A percentile compares a stretch with the other conserved stretches of the same genome.
phyloP scores from a whole-genome alignment of 2,797 vertebrate species.

The Percopsis omiscomaycus region DNA sequence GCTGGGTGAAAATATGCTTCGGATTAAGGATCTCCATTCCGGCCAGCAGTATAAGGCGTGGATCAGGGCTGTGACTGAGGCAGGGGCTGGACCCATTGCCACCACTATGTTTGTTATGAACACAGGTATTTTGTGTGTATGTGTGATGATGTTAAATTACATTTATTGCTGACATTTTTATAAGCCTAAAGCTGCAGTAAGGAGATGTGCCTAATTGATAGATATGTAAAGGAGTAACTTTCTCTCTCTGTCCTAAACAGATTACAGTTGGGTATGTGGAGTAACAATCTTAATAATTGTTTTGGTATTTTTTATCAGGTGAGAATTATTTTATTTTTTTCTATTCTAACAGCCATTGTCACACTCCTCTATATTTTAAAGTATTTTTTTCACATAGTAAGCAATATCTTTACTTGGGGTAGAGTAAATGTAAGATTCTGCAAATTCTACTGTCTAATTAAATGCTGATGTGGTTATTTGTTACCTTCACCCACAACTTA shows the following conservation, averaged over 20 bases:
- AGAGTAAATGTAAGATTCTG: background rate
- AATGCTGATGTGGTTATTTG: conserved; percentile 3
- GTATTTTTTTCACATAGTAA: background rate
- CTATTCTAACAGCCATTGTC: too few species aligned
- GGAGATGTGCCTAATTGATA: background rate
- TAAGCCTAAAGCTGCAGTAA: background rate
- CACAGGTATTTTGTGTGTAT: background rate
- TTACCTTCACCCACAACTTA: too few species aligned
- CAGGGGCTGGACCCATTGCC: conserved; percentile 57
- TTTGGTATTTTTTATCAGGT: conserved; percentile 24
- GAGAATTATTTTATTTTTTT: conserved; percentile 12
- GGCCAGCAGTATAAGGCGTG: conserved; percentile 58
- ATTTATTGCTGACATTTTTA: background rate
- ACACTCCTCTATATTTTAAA: too few species aligned
- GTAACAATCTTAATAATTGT: too few species aligned
- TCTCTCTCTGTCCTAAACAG: too few species aligned
- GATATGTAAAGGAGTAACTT: too few species aligned
- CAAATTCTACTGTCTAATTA: background rate
- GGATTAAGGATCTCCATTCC: conserved; percentile 40
- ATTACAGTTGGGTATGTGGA: too few species aligned
- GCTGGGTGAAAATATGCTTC: conserved; percentile 19
- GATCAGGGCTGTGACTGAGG: conserved; percentile 67
- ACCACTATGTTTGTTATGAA: conserved; percentile 47
- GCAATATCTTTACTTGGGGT: background rate
- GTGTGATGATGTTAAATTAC: conserved; percentile 28